phyloP scores from a whole-genome alignment of 2,797 vertebrate species.

The Clarias pachynema region DNA sequence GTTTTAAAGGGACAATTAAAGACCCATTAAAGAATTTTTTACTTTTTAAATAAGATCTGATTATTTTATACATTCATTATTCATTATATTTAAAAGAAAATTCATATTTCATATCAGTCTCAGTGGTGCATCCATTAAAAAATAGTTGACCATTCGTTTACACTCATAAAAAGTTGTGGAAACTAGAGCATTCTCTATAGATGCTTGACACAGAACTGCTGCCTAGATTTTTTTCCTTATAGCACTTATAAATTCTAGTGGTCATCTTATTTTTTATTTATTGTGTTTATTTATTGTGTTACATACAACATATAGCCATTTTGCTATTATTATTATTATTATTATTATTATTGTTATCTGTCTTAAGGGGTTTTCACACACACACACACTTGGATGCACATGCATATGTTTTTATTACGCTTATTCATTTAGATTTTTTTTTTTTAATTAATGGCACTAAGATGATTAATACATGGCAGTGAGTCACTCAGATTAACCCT shows the following conservation, averaged over 20 bases:
- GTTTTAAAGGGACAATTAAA: neutral
- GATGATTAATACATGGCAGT: constrained; percentile 81
- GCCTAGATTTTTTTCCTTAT: neutral
- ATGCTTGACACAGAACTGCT: neutral
- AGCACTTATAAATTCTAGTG: neutral
- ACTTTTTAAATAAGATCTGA: neutral
- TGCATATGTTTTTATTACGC: constrained; percentile 9
- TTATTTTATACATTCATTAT: neutral
- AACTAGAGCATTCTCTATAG: neutral
- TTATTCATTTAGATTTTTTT: constrained; percentile 46
- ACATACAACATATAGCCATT: neutral
- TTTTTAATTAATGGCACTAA: constrained; percentile 80
- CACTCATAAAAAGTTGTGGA: neutral
- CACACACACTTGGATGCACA: neutral
- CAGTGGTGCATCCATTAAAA: neutral
- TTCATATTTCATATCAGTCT: neutral
- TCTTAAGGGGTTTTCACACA: neutral
- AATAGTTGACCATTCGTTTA: neutral
- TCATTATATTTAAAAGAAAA: neutral
- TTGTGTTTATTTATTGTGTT: neutral
- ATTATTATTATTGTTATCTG: neutral
- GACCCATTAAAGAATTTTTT: neutral
- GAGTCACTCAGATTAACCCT: constrained; percentile 84
- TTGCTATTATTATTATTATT: neutral
- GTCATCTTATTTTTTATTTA: neutral